Evolutionary conservation across 2,888 invertebrate species (phyloP), one percentile per base, ranked within the genome.

Genomic region (Polydrusus cervinus): DNA sequence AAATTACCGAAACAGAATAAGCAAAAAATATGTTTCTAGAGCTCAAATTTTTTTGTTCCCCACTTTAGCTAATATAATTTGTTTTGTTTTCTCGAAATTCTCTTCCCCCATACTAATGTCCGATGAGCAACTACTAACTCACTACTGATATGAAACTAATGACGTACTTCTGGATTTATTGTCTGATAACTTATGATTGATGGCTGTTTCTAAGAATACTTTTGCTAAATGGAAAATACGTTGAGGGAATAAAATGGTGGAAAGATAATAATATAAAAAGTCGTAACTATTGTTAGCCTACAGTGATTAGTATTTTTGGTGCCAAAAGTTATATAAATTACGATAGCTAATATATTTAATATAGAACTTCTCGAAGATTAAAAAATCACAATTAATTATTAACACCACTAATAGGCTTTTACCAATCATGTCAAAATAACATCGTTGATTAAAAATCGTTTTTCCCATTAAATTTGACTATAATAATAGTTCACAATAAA

Each of bases 121-220:
- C 80, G 81, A 81, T 80, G 82, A 82, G 80, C 80, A 81, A 79
- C 80, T 80, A 79, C 80, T 80, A 81, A 81, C 81, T 79, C 79
- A 77, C 81, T 78, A 78, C 84, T 84, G 85, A 85, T 85, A 84
- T 80, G 82, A 82, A 85, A 85, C 85, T 85, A 86, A 86, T 85
- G 85, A 86, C 85, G 84, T 83, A 84, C 83, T 84, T 84, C 84
- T 84, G 83, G 83, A 83, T 81, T 45, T 62, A 25, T 34, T 40
- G 66, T 25, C 57, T 13, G 69, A 68, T 68, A 68, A 68, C 20
- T 40, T 18, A 80, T 86, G 86, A 86, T 86, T 84, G 85, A 86
- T 86, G 85, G 38, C 40, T 20, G 18, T 40, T 61, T 10, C 61
- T 30, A 61, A 61, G 20, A 61, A 61, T 43, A 40, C 61, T 20